Evolutionary conservation across 2,797 vertebrate species (phyloP).

Genomic region (Holocentrus rufus): DNA sequence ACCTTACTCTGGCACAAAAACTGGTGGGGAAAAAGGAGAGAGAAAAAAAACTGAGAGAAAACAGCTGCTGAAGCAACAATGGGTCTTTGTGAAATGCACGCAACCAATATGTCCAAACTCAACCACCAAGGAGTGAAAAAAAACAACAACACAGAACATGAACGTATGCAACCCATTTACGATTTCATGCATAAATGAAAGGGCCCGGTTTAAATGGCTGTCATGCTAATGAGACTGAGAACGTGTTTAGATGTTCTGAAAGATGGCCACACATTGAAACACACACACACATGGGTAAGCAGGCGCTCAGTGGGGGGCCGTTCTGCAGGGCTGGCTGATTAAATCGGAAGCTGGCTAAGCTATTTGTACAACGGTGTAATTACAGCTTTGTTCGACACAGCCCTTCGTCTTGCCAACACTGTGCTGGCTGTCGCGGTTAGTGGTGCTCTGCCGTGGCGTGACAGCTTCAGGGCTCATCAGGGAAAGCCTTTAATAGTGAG

Average conservation of each 20-base stretch:
- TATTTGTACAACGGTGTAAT: conserved; percentile 57
- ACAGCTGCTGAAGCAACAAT: conserved; percentile 63
- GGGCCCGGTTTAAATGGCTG: conserved; percentile 17
- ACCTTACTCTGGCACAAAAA: conserved; percentile 24
- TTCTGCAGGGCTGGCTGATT: conserved; percentile 42
- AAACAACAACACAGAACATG: conserved; percentile 5
- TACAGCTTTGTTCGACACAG: conserved; percentile 36
- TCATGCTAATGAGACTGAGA: conserved; percentile 34
- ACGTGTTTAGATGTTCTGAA: conserved; percentile 22
- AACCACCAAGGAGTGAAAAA: conserved; percentile 5
- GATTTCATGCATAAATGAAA: conserved; percentile 29
- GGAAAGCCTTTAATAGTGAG: not conserved
- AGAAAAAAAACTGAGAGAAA: conserved; percentile 41
- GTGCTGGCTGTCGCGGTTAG: conserved; percentile 16
- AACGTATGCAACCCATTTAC: conserved; percentile 9
- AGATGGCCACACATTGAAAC: conserved; percentile 24
- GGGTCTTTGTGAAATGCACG: conserved; percentile 55
- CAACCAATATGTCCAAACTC: conserved; percentile 41
- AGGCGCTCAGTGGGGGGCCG: conserved; percentile 39
- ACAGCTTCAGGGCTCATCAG: no score
- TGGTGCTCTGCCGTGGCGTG: not conserved
- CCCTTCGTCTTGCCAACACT: conserved; percentile 22
- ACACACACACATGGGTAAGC: conserved; percentile 5
- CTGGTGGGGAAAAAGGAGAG: conserved; percentile 23
- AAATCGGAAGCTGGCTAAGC: conserved; percentile 54